These are phyloP conservation scores for Pterobdella sp. DNA, from an alignment of 2,888 invertebrate genomes.

Conservation along the genomic window DNA sequence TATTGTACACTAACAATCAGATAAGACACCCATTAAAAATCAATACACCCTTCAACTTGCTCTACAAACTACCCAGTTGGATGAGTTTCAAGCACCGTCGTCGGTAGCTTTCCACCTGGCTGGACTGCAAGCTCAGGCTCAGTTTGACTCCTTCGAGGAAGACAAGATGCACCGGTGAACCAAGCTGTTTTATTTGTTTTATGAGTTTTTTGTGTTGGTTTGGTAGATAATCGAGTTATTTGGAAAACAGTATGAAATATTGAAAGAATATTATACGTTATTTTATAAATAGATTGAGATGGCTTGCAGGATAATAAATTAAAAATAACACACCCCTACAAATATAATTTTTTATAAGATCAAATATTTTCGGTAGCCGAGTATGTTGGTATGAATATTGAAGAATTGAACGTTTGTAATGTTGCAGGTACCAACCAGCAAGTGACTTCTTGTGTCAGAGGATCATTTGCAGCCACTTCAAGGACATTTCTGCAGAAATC, in stretches of 20 bases:
- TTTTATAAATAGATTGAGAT: background rate
- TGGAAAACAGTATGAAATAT: slow-evolving; percentile 13
- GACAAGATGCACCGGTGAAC: slow-evolving; percentile 43
- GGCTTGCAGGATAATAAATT: too few species aligned
- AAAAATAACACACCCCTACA: too few species aligned
- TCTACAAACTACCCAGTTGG: slow-evolving; percentile 59
- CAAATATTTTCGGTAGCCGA: background rate
- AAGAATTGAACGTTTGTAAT: background rate
- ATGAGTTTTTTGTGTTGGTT: too few species aligned
- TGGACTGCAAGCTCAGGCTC: slow-evolving; percentile 85
- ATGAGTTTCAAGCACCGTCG: slow-evolving; percentile 88
- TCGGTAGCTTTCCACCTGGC: slow-evolving; percentile 87
- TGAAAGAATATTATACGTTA: background rate
- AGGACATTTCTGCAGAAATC: slow-evolving; percentile 50
- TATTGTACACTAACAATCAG: too few species aligned
- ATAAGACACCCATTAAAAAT: too few species aligned
- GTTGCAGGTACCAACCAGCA: slow-evolving; percentile 68
- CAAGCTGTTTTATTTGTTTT: slow-evolving; percentile 3
- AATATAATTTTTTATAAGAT: too few species aligned
- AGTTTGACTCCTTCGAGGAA: slow-evolving; percentile 65
- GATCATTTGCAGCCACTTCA: slow-evolving; percentile 43
- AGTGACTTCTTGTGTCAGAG: slow-evolving; percentile 66
- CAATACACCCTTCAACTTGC: background rate
- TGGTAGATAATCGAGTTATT: too few species aligned
- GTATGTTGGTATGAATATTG: background rate